Conservation (phyloP, 2,797 vertebrate genomes). For the Rallus crepitans region DNA sequence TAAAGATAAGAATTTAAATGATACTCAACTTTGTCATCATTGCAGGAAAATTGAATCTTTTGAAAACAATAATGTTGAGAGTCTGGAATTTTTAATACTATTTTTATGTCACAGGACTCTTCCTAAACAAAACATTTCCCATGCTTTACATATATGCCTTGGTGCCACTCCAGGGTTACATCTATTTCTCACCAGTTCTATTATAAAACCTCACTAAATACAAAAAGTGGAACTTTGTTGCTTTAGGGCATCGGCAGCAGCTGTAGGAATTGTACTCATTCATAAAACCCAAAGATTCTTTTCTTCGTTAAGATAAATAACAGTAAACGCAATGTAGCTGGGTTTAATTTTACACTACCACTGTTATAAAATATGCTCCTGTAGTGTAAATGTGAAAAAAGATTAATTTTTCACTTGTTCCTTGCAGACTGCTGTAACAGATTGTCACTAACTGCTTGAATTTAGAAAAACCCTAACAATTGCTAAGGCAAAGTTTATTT, state of each 20-base stretch:
- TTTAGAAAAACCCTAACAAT: not conserved
- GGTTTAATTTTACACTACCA: not conserved
- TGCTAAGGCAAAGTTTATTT: constrained; percentile 16
- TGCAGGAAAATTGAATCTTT: not conserved
- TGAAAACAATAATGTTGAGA: not conserved
- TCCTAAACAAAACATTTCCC: not conserved
- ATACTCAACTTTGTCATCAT: not conserved
- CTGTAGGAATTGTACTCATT: not conserved
- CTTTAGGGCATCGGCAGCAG: not conserved
- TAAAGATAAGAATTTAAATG: not conserved
- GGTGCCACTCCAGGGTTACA: not conserved
- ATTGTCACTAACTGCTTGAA: not conserved
- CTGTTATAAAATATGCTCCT: not conserved
- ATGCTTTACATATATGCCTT: not conserved
- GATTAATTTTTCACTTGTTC: not conserved
- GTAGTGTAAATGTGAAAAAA: not conserved
- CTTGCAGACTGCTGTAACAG: not conserved
- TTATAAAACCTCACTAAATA: not conserved
- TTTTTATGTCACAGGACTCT: not conserved
- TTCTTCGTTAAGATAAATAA: not conserved
- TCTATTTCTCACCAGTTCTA: not conserved
- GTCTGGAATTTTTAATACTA: not conserved
- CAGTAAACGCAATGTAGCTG: not conserved
- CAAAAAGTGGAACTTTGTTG: not conserved
- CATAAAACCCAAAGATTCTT: not conserved